Base-by-base conservation (phyloP, 2,797 vertebrate species). In the Tragelaphus oryx region DNA sequence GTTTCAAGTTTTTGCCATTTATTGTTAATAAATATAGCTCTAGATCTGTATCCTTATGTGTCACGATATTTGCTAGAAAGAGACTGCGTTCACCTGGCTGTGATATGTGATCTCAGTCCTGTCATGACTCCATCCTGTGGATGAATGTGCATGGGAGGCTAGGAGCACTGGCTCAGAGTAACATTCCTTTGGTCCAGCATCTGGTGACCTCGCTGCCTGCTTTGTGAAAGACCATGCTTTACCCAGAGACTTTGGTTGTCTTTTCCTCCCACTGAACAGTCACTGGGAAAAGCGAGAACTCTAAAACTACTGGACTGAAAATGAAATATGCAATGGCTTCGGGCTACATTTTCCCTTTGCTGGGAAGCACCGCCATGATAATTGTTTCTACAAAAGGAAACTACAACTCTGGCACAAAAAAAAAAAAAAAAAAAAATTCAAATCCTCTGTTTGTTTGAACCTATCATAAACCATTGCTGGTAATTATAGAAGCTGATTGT, bases 281-380 rank as follows among this genome's bases (percentile, higher is more conserved):
- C 83, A 8, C 96, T 92, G 57, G 93, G 96, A 95, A 98, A 98
- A 98, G 94, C 95, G 96, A 97, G 97, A 97, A 97, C 96, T 97
- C 97, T 98, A 98, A 99, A 99, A 98, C 97, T 98, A 97, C 97
- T 98, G 98, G 98, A 98, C 97, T 98, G 98, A 98, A 98, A 98
- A 98, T 98, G 97, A 99, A 98, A 98, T 98, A 98, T 98, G 97
- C 94, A 55, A 93, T 98, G 96, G 97, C 98, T 98, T 85, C 94
- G 13, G 98, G 98, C 98, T 97, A 97, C 97, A 96, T 96, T 98
- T 97, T 98, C 96, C 96, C 89, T 98, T 98, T 96, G 91, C 96
- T 97, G 95, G 97, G 96, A 98, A 98, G 95, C 92, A 93, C 94
- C 97, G 90, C 97, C 93, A 96, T 89, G 94, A 97, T 98, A 98